Base-by-base conservation (phyloP, 2,797 vertebrate genomes). In the Manis pentadactyla region DNA sequence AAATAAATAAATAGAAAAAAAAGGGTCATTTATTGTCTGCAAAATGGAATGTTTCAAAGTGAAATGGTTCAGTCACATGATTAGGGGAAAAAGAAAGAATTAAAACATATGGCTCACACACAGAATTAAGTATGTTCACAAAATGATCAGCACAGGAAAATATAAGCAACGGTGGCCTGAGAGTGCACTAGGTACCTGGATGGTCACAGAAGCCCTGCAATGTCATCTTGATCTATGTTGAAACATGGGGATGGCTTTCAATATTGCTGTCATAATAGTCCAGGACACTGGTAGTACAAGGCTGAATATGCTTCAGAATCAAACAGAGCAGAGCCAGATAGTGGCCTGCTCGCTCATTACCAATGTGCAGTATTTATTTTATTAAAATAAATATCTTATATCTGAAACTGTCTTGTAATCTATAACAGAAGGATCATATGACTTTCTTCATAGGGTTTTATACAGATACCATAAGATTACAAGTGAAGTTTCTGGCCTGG, bases 31-130 rank as follows among this genome's bases (percentile, higher is more conserved):
- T 94, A 46, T 25, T 37, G 82, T 64, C 74, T n/a, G 79, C 25
- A 84, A 92, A 78, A 82, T 39, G 37, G 37, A 68, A 74, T 34
- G 55, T 53, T 94, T 92, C 75, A 66, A 83, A 95, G 68, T 74
- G 42, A 90, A 90, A 71, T 61, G 51, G 57, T 83, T 49, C 15
- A 64, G 71, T 75, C 61, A 75, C 74, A 31, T 59, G 39, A 89
- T 75, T 19, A 61, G 9, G n/a, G 37, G 21, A 12, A 61, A 53
- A 93, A 83, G 29, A 64, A 64, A 85, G 49, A 82, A 84, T 77
- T 55, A 84, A 51, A 83, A 92, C 77, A 49, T 42, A 46, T 59
- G 17, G 8, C 49, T 93, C 61, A 31, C 25, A 39, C 21, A 29
- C 23, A 90, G 69, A 88, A 86, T 51, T 74, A 93, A 64, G 27